These are phyloP conservation scores for Harpalus rufipes DNA, from an alignment of 2,888 invertebrate genomes.

Conservation along the genomic window DNA sequence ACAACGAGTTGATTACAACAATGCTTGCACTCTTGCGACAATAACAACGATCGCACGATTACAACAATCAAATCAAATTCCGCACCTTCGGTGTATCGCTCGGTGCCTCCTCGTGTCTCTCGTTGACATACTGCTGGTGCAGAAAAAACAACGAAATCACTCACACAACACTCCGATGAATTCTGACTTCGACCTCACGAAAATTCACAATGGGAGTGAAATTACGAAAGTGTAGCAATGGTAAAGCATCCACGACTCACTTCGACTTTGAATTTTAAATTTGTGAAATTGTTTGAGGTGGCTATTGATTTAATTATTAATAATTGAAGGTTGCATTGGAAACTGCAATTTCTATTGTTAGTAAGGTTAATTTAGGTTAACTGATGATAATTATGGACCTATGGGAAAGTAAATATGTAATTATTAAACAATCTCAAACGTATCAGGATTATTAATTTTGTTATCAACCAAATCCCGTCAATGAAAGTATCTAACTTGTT, in stretches of 20 bases:
- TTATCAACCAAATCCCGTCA: no score
- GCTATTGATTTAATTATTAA: slow-evolving; percentile 12
- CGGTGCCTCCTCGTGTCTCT: slow-evolving; percentile 30
- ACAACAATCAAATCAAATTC: slow-evolving; percentile 7
- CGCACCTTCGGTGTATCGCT: slow-evolving; percentile 61
- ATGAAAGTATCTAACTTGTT: no score
- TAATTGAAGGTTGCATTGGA: slow-evolving; percentile 12
- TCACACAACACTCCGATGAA: slow-evolving; percentile 58
- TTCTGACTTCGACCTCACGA: slow-evolving; percentile 11
- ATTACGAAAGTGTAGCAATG: slow-evolving; percentile 21
- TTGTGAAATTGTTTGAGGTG: slow-evolving; percentile 24
- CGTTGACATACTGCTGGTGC: slow-evolving; percentile 36
- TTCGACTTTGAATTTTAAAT: slow-evolving; percentile 42
- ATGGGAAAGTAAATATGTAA: not conserved
- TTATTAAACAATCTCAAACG: not conserved
- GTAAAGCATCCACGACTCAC: not conserved
- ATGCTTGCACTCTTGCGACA: not conserved
- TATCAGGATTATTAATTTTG: no score
- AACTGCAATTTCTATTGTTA: slow-evolving; percentile 1
- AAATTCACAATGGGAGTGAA: slow-evolving; percentile 9
- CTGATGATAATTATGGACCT: slow-evolving; percentile 3
- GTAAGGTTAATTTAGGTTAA: slow-evolving; percentile 4
- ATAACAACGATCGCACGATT: not conserved
- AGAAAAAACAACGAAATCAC: slow-evolving; percentile 49
- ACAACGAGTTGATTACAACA: not conserved